Base-by-base conservation (phyloP, 64 coral and sea anemone genomes). In the Stylophora pistillata region DNA sequence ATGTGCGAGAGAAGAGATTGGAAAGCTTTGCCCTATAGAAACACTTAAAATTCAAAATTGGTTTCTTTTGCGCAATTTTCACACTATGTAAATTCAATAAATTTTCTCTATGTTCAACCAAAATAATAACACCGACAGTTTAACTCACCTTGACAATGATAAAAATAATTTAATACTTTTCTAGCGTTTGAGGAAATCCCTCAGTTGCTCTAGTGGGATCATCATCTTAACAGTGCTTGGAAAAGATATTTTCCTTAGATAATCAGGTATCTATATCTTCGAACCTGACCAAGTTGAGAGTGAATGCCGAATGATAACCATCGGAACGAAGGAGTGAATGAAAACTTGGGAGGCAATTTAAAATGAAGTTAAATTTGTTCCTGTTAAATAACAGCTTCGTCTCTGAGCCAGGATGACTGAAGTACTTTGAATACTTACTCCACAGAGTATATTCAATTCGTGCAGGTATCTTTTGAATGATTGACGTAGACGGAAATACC, bases 71-170 rank as follows among this genome's bases (percentile, higher is more conserved):
- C 25, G n/a, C 23, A 77, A 77, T 77, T 77, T 9, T 77, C 52
- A 77, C 74, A 77, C 74, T 56, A 77, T 77, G 56, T 56, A 77
- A 77, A 56, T 77, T 77, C 74, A 77, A 77, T 77, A 77, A 77
- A 26, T 56, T 66, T 56, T 27, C 53, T 56, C 53, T 77, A 23
- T 56, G 53, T 14, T 11, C 13, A 56, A 77, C 53, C 23, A 15
- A 77, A 77, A 26, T 21, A 75, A 75, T 53, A 77, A 77, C 11
- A 56, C 37, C 52, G 5, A 55, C 26, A 77, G 47, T n/a, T 27
- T 23, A n/a, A 55, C 74, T 77, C 74, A 56, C 74, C 74, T 21
- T 64, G 61, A 64, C 32, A 63, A 64, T 37, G 78, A 62, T 82
- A 82, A 82, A 82, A 82, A 82, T 82, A 64, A 65, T 63, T 63